Percentiles rank a stretch among this genome's conserved stretches.
phyloP scores from a whole-genome alignment of 2,797 vertebrate genomes.

The Rhabdomys pumilio region DNA sequence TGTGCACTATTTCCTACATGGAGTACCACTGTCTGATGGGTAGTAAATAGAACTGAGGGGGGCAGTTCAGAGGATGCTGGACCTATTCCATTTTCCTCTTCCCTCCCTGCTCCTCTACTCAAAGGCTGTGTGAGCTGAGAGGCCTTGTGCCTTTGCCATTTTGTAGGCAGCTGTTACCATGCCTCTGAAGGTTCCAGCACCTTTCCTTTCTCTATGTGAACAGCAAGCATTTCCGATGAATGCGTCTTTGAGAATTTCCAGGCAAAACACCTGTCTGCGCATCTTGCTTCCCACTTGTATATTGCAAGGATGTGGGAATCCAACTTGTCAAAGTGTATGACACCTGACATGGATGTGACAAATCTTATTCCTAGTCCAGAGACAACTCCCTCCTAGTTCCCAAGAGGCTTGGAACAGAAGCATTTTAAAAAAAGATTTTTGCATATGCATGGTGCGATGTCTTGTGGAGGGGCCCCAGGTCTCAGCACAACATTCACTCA shows the following conservation, averaged over 20 bases:
- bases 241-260: background rate
- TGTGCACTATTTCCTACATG: rapidly evolving
- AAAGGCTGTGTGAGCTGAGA: background rate
- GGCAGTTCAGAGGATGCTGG: background rate
- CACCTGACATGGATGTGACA: too few species aligned
- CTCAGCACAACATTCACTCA: background rate
- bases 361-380: background rate
- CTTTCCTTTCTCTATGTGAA: rapidly evolving
- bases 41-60: background rate
- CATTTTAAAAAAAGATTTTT: background rate
- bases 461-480: background rate
- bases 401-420: background rate
- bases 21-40: background rate
- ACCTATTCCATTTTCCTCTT: background rate
- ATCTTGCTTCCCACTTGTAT: background rate
- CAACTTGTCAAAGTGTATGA: rapidly evolving
- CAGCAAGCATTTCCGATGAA: background rate
- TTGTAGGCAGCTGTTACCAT: background rate
- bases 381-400: background rate
- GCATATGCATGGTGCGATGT: too few species aligned
- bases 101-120: rapidly evolving
- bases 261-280: background rate
- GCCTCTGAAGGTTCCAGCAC: background rate
- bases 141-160: background rate
- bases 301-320: too few species aligned